Evolutionary conservation across 1,140 invertebrate species (phyloP).

Genomic region (Ectropis grisescens): DNA sequence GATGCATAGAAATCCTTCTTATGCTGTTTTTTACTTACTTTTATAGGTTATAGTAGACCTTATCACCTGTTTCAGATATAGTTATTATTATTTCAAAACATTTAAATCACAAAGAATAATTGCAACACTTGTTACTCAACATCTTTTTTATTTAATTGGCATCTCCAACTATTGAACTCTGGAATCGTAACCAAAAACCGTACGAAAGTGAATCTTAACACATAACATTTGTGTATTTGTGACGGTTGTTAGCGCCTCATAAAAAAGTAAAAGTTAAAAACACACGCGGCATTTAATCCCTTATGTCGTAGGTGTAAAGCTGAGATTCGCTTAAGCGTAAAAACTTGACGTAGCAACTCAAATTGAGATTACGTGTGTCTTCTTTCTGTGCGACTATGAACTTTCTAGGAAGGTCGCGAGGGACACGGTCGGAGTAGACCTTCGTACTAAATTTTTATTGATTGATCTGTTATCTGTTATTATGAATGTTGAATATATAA

Average conservation of each 20-base stretch:
- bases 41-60: neutral
- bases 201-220: conserved; percentile 10
- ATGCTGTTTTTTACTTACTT: neutral
- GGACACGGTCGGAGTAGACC: too few species aligned
- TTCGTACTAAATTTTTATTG: too few species aligned
- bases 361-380: conserved; percentile 8
- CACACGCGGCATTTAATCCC: neutral
- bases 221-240: conserved; percentile 2
- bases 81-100: neutral
- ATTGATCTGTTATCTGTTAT: too few species aligned
- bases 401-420: conserved; percentile 13
- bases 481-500: too few species aligned
- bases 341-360: neutral
- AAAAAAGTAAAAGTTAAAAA: conserved; percentile 6
- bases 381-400: conserved; percentile 1
- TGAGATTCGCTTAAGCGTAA: too few species aligned
- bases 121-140: neutral
- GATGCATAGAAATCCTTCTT: too few species aligned
- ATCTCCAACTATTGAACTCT: conserved; percentile 7
- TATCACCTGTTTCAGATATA: neutral
- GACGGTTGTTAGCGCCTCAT: conserved; percentile 2
- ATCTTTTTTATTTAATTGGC: neutral
- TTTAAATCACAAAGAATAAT: neutral
- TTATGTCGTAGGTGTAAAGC: neutral
- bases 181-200: too few species aligned